Conservation (phyloP, 2,113 vertebrate genomes). For the Upupa epops region DNA sequence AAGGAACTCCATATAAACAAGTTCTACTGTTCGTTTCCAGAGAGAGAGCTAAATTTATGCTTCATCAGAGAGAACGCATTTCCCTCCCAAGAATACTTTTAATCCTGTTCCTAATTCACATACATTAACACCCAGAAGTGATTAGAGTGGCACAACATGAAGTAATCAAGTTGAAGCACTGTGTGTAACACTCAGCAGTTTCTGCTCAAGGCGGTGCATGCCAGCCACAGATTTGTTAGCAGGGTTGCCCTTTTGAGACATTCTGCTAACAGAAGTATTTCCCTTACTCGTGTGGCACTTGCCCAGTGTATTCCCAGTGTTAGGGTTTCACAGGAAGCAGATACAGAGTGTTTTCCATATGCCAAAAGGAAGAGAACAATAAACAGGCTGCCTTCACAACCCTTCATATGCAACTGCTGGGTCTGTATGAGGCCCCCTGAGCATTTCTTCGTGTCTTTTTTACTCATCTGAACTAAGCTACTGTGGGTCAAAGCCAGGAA, state of each 20-base stretch:
- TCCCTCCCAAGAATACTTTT: constrained; percentile 30
- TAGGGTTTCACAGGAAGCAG: too few species aligned
- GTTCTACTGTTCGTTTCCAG: background rate
- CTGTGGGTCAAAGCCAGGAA: background rate
- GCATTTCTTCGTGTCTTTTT: background rate
- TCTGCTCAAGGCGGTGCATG: background rate
- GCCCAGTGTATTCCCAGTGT: background rate
- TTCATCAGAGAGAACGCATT: constrained; percentile 44
- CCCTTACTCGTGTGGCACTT: background rate
- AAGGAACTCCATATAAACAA: background rate
- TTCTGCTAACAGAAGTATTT: background rate
- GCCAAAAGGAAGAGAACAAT: too few species aligned
- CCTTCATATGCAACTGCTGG: background rate
- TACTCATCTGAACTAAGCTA: background rate
- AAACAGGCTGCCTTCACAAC: background rate
- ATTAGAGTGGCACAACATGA: constrained; percentile 22
- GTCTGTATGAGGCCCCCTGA: background rate
- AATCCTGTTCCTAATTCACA: constrained; percentile 24
- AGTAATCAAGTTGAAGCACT: constrained; percentile 14
- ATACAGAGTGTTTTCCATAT: too few species aligned
- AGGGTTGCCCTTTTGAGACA: background rate
- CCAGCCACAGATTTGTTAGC: background rate
- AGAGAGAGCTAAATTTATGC: constrained; percentile 24
- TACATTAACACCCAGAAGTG: constrained; percentile 10
- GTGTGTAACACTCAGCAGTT: background rate